Evolutionary conservation across 2,797 vertebrate genomes (phyloP).

Genomic region (Chelidonichthys spinosus): DNA sequence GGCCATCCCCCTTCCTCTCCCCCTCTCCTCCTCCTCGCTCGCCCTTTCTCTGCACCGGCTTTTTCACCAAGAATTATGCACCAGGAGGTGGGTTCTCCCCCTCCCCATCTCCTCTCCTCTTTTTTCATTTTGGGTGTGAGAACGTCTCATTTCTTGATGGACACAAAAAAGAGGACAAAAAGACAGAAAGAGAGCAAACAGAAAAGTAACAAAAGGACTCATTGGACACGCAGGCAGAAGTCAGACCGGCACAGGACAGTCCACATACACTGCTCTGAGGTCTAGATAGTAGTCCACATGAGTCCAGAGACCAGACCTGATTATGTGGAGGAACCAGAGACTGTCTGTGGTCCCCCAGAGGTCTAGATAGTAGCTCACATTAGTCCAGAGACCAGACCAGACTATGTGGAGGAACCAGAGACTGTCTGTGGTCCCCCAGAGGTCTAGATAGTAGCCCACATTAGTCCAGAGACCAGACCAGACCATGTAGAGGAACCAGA

Average conservation of each 20-base stretch:
- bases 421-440: neutral
- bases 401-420: too few relatives aligned
- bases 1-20: conserved; percentile 65
- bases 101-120: neutral
- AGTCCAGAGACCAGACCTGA: too few relatives aligned
- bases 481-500: too few relatives aligned
- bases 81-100: conserved; percentile 47
- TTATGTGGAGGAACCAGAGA: too few relatives aligned
- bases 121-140: conserved; percentile 69
- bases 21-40: conserved; percentile 46
- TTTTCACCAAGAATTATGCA: conserved; percentile 73
- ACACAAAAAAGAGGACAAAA: conserved; percentile 54
- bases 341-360: too few relatives aligned
- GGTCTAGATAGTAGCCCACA: too few relatives aligned
- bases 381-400: too few relatives aligned
- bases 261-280: conserved; percentile 36
- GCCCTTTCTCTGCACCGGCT: conserved; percentile 58
- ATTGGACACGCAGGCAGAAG: conserved; percentile 73
- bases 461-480: too few relatives aligned
- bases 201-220: conserved; percentile 69
- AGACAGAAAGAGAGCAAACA: conserved; percentile 55
- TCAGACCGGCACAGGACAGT: conserved; percentile 58
- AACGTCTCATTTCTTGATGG: conserved; percentile 72
- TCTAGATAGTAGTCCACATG: too few relatives aligned
- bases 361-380: too few relatives aligned